Evolutionary conservation across 2,797 vertebrate species (phyloP).

Genomic region (Triplophysa yarkandensis): DNA sequence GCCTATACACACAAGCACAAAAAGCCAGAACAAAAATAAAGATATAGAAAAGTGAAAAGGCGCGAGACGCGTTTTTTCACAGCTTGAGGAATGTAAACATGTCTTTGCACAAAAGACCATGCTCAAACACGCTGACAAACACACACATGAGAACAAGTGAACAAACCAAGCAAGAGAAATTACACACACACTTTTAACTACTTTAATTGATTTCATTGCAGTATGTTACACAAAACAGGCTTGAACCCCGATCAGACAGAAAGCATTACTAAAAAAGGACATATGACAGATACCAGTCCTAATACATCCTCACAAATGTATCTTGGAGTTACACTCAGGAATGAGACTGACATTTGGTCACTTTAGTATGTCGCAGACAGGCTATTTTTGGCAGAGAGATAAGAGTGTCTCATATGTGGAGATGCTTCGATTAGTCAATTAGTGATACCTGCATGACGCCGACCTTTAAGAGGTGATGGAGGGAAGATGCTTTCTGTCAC

Average conservation of each 20-base stretch:
- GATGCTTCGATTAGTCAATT: conserved; percentile 33
- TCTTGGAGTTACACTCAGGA: not conserved
- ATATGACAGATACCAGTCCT: not conserved
- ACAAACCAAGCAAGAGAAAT: too few species aligned
- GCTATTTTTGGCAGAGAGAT: conserved; percentile 4
- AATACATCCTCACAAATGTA: not conserved
- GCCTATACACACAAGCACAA: conserved; percentile 26
- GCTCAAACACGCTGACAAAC: conserved; percentile 40
- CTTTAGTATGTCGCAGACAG: conserved; percentile 4
- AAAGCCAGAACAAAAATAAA: conserved; percentile 11
- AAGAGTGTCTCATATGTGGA: conserved; percentile 8
- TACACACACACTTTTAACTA: conserved; percentile 10
- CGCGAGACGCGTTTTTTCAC: conserved; percentile 29
- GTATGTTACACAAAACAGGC: conserved; percentile 31
- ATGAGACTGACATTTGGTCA: conserved; percentile 21
- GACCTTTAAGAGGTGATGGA: conserved; percentile 28
- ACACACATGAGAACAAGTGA: not conserved
- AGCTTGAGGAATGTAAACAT: conserved; percentile 54
- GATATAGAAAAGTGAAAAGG: conserved; percentile 8
- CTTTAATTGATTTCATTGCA: conserved; percentile 27
- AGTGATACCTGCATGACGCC: conserved; percentile 14
- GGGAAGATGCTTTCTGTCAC: not conserved
- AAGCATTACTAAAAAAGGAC: conserved; percentile 40
- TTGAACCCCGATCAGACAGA: not conserved
- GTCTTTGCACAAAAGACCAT: conserved; percentile 38